Evolutionary conservation across 2,113 vertebrate genomes (phyloP).

Genomic region (Lates calcarifer): DNA sequence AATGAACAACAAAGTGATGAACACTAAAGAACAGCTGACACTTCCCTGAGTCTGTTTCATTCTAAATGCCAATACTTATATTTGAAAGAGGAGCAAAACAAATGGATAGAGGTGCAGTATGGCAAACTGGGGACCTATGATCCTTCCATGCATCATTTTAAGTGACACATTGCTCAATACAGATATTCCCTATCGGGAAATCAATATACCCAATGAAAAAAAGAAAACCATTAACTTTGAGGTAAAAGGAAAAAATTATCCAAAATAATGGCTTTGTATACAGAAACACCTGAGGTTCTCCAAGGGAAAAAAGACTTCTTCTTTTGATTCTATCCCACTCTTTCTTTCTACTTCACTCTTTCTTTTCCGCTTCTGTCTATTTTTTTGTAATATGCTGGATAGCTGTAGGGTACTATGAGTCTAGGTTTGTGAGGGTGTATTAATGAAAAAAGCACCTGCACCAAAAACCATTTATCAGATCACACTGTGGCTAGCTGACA

Average conservation of each 20-base stretch:
- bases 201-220: conserved; percentile 55
- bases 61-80: conserved; percentile 66
- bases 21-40: conserved; percentile 43
- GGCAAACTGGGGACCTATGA: conserved; percentile 62
- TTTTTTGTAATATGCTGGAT: conserved; percentile 56
- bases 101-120: conserved; percentile 54
- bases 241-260: conserved; percentile 34
- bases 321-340: conserved; percentile 16
- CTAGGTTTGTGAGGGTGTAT: conserved; percentile 37
- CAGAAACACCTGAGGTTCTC: conserved; percentile 39
- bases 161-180: conserved; percentile 73
- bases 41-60: conserved; percentile 47
- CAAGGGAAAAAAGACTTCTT: neutral
- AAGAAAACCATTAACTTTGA: conserved; percentile 39
- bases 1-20: conserved; percentile 38
- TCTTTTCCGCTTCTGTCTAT: conserved; percentile 39
- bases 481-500: conserved; percentile 50
- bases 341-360: conserved; percentile 38
- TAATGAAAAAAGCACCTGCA: conserved; percentile 66
- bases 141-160: conserved; percentile 72
- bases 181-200: conserved; percentile 61
- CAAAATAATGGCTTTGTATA: conserved; percentile 41
- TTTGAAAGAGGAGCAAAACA: conserved; percentile 55
- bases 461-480: conserved; percentile 70
- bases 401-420: conserved; percentile 53